Evolutionary conservation across 2,113 vertebrate species (phyloP).

Genomic region (Sciurus niger): DNA sequence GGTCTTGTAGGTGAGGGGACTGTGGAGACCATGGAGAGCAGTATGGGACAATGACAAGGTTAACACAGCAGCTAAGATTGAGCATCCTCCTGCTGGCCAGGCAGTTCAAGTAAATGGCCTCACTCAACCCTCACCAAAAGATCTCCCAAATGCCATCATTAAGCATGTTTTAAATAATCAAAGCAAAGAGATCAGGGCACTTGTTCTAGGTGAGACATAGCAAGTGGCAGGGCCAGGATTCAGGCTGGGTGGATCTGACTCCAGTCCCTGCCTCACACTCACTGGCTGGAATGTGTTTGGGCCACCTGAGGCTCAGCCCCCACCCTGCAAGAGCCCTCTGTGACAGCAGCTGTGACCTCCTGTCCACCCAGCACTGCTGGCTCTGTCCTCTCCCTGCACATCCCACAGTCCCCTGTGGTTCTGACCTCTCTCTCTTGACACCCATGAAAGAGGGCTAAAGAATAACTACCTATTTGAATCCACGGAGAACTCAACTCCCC

Average conservation of each 20-base stretch:
- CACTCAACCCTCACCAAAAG: neutral
- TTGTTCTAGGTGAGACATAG: neutral
- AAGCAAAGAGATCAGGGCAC: neutral
- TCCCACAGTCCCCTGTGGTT: too few relatives aligned
- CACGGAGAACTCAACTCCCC: neutral
- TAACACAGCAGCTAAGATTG: accelerated
- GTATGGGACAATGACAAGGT: accelerated
- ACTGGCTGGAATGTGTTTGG: too few relatives aligned
- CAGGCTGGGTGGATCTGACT: neutral
- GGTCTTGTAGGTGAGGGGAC: neutral
- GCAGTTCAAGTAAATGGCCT: neutral
- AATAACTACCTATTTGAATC: neutral
- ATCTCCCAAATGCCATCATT: accelerated
- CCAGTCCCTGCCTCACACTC: neutral
- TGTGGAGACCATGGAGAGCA: accelerated
- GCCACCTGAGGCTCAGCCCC: neutral
- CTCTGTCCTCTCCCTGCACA: accelerated
- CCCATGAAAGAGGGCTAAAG: neutral
- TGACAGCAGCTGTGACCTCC: neutral
- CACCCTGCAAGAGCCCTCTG: neutral
- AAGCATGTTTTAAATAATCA: neutral
- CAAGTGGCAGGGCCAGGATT: neutral
- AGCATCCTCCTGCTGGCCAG: neutral
- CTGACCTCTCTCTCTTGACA: neutral
- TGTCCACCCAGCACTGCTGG: neutral